phyloP scores from a whole-genome alignment of 1,140 invertebrate genomes.

The Drosophila ironensis region DNA sequence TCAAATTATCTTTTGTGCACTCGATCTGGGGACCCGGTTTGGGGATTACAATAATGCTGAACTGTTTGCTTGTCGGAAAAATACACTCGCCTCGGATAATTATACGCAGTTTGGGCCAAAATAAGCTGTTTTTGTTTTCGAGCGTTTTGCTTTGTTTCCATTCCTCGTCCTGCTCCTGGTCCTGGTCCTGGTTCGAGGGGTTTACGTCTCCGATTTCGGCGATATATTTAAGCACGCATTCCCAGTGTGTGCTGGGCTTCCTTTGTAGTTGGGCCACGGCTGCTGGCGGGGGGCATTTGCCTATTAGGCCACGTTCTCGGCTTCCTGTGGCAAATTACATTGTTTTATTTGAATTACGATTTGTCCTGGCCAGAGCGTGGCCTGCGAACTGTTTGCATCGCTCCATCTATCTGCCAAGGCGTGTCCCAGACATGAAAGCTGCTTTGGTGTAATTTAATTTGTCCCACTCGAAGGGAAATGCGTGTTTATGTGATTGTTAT shows the following conservation, averaged over 20 bases:
- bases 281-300: conserved; percentile 29
- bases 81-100: conserved; percentile 17
- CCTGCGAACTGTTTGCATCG: neutral
- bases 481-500: conserved; percentile 69
- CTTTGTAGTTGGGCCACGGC: conserved; percentile 32
- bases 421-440: conserved; percentile 64
- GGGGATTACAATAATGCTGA: conserved; percentile 19
- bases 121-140: neutral
- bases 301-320: conserved; percentile 37
- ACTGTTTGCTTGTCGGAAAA: conserved; percentile 2
- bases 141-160: neutral
- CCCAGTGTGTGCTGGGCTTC: conserved; percentile 14
- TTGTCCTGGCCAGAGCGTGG: conserved; percentile 23
- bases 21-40: neutral
- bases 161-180: too few relatives aligned
- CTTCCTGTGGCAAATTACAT: conserved; percentile 59
- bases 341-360: conserved; percentile 79
- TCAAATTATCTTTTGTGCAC: conserved; percentile 33
- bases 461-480: conserved; percentile 56
- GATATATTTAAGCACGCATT: conserved; percentile 19
- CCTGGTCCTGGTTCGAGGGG: neutral
- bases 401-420: neutral
- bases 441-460: conserved; percentile 76
- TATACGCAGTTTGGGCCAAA: neutral
- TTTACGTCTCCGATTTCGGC: conserved; percentile 20